Evolutionary conservation across 2,797 vertebrate genomes (phyloP).

Genomic region (Enteromius radiatus): DNA sequence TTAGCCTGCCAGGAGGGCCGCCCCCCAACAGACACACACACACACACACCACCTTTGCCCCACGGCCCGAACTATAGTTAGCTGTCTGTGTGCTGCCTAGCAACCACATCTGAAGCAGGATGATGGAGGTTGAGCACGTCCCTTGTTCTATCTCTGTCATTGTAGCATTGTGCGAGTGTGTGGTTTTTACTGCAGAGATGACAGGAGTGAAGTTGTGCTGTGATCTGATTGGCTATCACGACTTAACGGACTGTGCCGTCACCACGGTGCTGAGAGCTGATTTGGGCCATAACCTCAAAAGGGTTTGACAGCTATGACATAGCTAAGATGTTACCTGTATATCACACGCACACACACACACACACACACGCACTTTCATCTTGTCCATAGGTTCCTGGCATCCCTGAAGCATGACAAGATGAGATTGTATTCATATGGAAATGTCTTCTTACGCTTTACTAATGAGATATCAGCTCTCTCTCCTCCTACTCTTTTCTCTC

Average conservation of each 20-base stretch:
- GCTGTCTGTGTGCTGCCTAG: slow-evolving; percentile 66
- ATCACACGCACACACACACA: not conserved
- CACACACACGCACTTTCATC: slow-evolving; percentile 6
- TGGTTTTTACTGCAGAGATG: not conserved
- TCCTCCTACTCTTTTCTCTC: slow-evolving; percentile 8
- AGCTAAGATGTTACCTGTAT: slow-evolving; percentile 21
- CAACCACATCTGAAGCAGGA: slow-evolving; percentile 63
- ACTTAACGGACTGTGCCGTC: not conserved
- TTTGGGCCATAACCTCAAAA: slow-evolving; percentile 13
- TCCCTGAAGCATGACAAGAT: slow-evolving; percentile 6
- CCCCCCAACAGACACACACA: slow-evolving; percentile 27
- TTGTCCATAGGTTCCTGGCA: slow-evolving; percentile 21
- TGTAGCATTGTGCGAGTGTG: slow-evolving; percentile 1
- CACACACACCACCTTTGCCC: slow-evolving; percentile 56
- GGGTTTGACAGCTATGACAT: slow-evolving; percentile 10
- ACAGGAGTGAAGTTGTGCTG: not conserved
- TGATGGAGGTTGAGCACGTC: slow-evolving; percentile 41
- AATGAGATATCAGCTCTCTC: slow-evolving; percentile 22
- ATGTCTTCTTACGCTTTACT: slow-evolving; percentile 23
- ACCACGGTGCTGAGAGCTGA: not conserved
- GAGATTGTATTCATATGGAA: slow-evolving; percentile 39
- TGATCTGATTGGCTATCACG: slow-evolving; percentile 2
- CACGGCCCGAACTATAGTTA: slow-evolving; percentile 66
- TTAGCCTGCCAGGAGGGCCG: slow-evolving; percentile 32
- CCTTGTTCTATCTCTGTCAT: slow-evolving; percentile 26